Evolutionary conservation across 2,113 vertebrate species (phyloP), one percentile per base, ranked within the genome.

Genomic region (Eclectus roratus): DNA sequence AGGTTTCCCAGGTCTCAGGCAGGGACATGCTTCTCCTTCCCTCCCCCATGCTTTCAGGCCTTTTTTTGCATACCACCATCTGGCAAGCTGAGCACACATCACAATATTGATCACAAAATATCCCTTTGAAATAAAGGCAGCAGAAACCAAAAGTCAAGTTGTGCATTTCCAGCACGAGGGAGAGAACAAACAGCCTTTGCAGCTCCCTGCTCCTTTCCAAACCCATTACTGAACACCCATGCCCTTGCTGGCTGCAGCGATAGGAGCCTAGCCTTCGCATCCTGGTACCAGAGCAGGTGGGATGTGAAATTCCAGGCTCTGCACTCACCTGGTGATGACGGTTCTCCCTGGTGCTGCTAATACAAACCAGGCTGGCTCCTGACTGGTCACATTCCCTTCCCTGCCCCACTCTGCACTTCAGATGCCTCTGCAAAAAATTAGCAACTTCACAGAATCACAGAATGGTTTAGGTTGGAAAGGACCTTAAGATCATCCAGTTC

Each of bases 301-400:
- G 70, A 91, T 31, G 18, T 3, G 1, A 16, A 85, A 90, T 47
- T n/a, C 82, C 80, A 20, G 1, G 47, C 56, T 63, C 77, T 39
- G 90, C 37, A 37, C 61, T 81, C 20, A 1, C 21, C 17, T 2
- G 1, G 27, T 1, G 19, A 31, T 0, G 1, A 71, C 1, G 4
- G 27, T 70, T 50, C 77, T 41, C 43, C 37, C 0, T 0, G n/a
- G 63, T 25, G 35, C 60, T 3, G 1, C 82, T 33, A 47, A 43
- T 1, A 0, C 66, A 80, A 46, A 27, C 41, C 69, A 53, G 50
- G 55, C 70, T 47, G 68, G 37, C 28, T 71, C 56, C 44, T 0
- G 0, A 23, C 61, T 29, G 0, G 33, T 44, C 68, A 61, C 4
- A 0, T 27, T 64, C 44, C 64, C 37, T 53, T 78, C 52, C 69